Evolutionary conservation across 2,113 vertebrate genomes (phyloP).

Genomic region (Notarius lentiginosus): DNA sequence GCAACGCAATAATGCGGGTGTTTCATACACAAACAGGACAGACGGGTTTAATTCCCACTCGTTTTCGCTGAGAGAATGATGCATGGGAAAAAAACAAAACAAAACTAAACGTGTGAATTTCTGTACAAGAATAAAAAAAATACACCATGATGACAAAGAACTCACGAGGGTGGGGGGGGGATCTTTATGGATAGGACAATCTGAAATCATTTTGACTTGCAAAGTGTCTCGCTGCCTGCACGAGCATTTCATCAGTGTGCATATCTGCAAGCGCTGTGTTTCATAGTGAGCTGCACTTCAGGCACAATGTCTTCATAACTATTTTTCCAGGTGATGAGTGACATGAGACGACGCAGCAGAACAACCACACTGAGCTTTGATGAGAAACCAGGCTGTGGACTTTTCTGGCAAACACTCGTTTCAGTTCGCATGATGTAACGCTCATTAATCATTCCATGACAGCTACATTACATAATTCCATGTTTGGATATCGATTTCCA

Average conservation of each 20-base stretch:
- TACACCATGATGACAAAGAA: background rate
- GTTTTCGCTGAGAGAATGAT: background rate
- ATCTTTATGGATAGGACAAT: background rate
- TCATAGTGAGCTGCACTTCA: background rate
- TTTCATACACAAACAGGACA: constrained; percentile 28
- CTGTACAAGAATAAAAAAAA: background rate
- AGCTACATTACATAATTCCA: background rate
- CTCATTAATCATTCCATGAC: background rate
- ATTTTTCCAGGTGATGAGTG: background rate
- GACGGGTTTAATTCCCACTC: constrained; percentile 12
- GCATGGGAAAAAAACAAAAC: background rate
- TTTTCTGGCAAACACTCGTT: background rate
- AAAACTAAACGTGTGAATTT: background rate
- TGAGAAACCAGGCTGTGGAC: background rate
- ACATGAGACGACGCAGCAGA: background rate
- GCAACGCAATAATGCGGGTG: background rate
- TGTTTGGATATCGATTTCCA: background rate
- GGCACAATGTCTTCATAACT: background rate
- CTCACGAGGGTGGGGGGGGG: too few species aligned
- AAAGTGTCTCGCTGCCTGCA: background rate
- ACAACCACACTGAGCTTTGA: background rate
- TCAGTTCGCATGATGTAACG: background rate
- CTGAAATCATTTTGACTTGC: background rate
- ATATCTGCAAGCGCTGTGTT: background rate
- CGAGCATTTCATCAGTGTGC: background rate